Evolutionary conservation across 2,797 vertebrate genomes (phyloP), one percentile per base, ranked within the genome.

Genomic region (Crax fasciolata): DNA sequence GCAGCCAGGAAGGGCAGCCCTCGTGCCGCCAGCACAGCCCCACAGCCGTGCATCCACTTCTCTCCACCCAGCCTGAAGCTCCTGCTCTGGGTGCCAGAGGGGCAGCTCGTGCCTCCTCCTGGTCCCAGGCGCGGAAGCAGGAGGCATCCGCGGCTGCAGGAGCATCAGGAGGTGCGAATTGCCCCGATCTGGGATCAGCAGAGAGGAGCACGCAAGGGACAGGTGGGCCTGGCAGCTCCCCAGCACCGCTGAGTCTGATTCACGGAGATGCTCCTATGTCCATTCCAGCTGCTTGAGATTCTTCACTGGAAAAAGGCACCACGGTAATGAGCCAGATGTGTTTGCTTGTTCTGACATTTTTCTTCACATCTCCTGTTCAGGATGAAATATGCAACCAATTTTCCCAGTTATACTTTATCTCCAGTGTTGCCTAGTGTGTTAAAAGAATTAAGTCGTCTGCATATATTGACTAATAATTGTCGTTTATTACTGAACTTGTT

Each of bases 401-500:
- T 79, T 54, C 74, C 67, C 62, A 65, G 78, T 74, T 87, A 54
- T 46, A 63, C 61, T 77, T 90, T 87, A 63, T 78, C 78, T 83
- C 71, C 86, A 83, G 41, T 1, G 39, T 17, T 79, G 88, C 68
- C 28, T 35, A 54, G 30, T 39, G 30, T 13, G 71, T 48, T 61
- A 61, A 61, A 70, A 77, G 57, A 87, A 93, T 77, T 6, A 57
- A 89, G 59, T 46, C 0, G 15, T 74, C 82, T 71, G 90, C 79
- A 38, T 54, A 65, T 84, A 74, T 66, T 44, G 77, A 41, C n/a
- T 87, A 59, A 84, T 84, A 95, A 89, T 90, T 89, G 59, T 13
- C 49, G 24, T 80, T 84, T 89, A 68, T 65, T 49, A 11, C 65
- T n/a, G 28, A 89, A 61, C 81, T 38, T 49, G 44, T 58, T 79